Conservation (phyloP, 2,113 vertebrate genomes). For the Aptenodytes patagonicus region DNA sequence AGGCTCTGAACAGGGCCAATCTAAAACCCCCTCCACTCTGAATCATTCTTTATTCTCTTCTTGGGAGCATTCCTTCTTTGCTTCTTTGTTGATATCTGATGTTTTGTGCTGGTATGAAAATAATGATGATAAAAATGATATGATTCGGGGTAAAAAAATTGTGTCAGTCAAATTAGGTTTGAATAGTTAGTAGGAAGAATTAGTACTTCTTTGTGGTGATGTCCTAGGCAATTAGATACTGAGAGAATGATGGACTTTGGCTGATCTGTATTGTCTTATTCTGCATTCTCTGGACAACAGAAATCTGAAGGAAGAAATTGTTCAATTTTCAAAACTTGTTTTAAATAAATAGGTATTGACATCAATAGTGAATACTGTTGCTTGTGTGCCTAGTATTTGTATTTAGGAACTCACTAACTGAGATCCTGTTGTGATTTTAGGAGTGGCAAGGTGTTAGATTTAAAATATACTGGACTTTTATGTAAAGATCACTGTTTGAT, state of each 20-base stretch:
- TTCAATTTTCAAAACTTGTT: not conserved
- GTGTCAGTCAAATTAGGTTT: not conserved
- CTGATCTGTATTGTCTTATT: not conserved
- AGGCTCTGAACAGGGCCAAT: not conserved
- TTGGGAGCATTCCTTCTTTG: not conserved
- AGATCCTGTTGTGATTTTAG: not conserved
- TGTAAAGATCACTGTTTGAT: not conserved
- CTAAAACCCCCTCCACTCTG: not conserved
- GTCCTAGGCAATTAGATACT: not conserved
- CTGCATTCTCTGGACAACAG: not conserved
- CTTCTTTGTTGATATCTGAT: not conserved
- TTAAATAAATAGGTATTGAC: not conserved
- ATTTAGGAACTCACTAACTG: not conserved
- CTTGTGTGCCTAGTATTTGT: not conserved
- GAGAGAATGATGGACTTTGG: not conserved
- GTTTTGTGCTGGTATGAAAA: not conserved
- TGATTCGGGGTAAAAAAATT: not conserved
- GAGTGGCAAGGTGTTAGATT: not conserved
- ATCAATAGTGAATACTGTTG: not conserved
- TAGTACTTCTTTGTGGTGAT: not conserved
- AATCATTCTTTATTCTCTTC: conserved; percentile 15
- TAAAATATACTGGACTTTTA: not conserved
- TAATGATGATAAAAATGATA: not conserved
- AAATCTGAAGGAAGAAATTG: not conserved
- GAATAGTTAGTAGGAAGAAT: not conserved